Percentiles rank a stretch among this genome's conserved stretches.
phyloP scores from a whole-genome alignment of 2,888 invertebrate genomes.

The Julus scanicus region DNA sequence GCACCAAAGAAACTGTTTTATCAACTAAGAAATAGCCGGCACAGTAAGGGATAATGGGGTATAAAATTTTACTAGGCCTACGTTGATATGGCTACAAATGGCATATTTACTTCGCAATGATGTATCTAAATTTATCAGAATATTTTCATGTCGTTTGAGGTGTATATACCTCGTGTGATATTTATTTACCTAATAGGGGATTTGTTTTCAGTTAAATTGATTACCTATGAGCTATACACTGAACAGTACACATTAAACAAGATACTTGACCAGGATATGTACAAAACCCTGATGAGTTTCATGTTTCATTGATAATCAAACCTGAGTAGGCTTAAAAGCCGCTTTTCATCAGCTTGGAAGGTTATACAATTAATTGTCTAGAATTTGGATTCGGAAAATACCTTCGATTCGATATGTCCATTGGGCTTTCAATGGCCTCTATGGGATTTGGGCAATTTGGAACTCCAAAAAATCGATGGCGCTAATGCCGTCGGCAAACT shows the following conservation, averaged over 20 bases:
- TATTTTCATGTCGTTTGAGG: background rate
- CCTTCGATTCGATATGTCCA: background rate
- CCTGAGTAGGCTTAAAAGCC: background rate
- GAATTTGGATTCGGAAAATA: conserved; percentile 15
- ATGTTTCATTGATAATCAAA: conserved; percentile 12
- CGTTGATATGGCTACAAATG: too few relatives aligned
- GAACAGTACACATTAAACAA: background rate
- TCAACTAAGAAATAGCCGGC: too few relatives aligned
- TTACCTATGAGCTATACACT: background rate
- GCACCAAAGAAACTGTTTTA: too few relatives aligned
- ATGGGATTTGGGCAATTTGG: background rate
- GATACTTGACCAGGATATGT: background rate
- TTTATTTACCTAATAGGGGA: background rate
- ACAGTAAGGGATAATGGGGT: too few relatives aligned
- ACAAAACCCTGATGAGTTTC: background rate
- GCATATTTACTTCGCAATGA: background rate
- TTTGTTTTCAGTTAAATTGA: background rate
- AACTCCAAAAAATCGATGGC: background rate
- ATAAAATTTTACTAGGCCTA: too few relatives aligned
- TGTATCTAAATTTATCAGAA: background rate
- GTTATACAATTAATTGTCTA: background rate
- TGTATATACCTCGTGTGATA: background rate
- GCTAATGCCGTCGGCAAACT: background rate
- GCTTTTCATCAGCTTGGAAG: background rate
- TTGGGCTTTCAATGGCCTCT: background rate